Conservation (phyloP, 1,140 invertebrate genomes). For the Luehdorfia chinensis region DNA sequence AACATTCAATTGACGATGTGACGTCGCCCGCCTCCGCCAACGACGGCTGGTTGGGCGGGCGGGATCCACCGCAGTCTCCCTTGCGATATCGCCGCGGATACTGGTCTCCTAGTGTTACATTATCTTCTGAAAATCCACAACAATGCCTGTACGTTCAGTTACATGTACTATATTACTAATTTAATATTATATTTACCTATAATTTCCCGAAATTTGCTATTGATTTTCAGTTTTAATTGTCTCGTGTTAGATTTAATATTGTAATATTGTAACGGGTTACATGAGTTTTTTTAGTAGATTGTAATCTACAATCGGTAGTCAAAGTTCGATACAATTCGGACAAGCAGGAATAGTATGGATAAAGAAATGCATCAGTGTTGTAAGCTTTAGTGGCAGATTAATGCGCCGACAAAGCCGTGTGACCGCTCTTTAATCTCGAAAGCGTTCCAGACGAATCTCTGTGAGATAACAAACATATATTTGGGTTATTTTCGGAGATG, state of each 20-base stretch:
- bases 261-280: too few species aligned
- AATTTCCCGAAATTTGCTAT: too few species aligned
- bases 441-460: conserved; percentile 34
- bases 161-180: conserved; percentile 15
- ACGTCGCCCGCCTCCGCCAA: conserved; percentile 49
- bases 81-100: conserved; percentile 50
- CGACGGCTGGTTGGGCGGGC: conserved; percentile 45
- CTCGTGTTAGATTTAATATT: too few species aligned
- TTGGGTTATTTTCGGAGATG: conserved; percentile 66
- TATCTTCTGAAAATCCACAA: conserved; percentile 32
- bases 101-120: conserved; percentile 38
- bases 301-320: too few species aligned
- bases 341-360: too few species aligned
- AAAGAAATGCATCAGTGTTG: too few species aligned
- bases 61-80: conserved; percentile 45
- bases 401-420: conserved; percentile 22
- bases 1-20: conserved; percentile 27
- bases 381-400: conserved; percentile 15
- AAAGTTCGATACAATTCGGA: too few species aligned
- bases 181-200: too few species aligned
- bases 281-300: too few species aligned
- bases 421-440: conserved; percentile 24
- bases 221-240: too few species aligned
- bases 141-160: conserved; percentile 56
- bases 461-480: conserved; percentile 39